phyloP scores from a whole-genome alignment of 2,797 vertebrate genomes.

The Cyprinella venusta region DNA sequence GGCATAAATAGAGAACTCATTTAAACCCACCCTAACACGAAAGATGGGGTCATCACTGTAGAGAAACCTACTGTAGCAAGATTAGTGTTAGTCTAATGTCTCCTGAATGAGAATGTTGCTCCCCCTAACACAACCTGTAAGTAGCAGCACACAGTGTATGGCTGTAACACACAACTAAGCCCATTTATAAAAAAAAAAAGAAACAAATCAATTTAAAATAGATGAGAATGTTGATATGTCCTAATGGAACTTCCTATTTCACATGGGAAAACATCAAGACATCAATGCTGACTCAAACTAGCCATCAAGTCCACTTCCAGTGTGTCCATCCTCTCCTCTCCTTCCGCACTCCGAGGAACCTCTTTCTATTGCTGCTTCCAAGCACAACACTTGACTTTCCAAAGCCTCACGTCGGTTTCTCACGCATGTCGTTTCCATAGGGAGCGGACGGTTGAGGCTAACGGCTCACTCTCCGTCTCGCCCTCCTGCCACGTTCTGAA shows the following conservation, averaged over 20 bases:
- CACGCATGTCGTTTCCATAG: slow-evolving; percentile 4
- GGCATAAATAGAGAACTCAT: not conserved
- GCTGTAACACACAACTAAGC: not conserved
- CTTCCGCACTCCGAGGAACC: slow-evolving; percentile 49
- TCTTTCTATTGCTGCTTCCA: slow-evolving; percentile 37
- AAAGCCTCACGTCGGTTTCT: slow-evolving; percentile 25
- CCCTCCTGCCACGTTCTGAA: slow-evolving; percentile 35
- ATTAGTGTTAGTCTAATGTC: not conserved
- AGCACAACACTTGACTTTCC: slow-evolving; percentile 11
- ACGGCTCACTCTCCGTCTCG: not conserved
- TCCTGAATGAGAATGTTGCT: not conserved
- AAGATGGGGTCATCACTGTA: not conserved
- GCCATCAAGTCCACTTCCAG: slow-evolving; percentile 42
- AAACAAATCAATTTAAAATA: not conserved
- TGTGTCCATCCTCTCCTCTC: slow-evolving; percentile 48
- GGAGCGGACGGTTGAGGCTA: not conserved
- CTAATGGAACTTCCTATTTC: not conserved
- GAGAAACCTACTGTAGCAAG: not conserved
- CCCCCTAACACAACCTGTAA: not conserved
- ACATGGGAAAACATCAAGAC: not conserved
- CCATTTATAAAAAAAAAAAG: not conserved
- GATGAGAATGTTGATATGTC: not conserved
- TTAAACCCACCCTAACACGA: not conserved
- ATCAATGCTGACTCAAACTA: not conserved
- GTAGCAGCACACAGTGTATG: not conserved